Evolutionary conservation across 2,113 vertebrate species (phyloP), one percentile per base, ranked within the genome.

Genomic region (Psophia crepitans): DNA sequence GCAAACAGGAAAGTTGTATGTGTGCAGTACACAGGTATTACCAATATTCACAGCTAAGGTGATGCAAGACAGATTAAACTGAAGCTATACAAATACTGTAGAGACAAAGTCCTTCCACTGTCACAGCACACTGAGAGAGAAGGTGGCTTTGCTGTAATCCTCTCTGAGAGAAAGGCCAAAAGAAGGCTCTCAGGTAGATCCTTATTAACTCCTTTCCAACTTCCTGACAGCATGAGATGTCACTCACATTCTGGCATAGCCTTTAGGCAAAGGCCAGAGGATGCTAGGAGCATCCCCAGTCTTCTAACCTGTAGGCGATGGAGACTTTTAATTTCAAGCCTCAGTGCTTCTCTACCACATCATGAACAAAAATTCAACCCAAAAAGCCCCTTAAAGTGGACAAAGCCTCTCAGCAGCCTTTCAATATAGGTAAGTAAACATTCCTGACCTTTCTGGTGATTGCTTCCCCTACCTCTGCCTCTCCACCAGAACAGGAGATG

Each of bases 361-460:
- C 61, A 44, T 7, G 43, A 94, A 81, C 33, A 48, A 81, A 95
- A 80, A 54, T 44, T 65, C 65, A 48, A 74, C 43, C 79, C 70
- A 68, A 61, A 65, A 84, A 75, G 49, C 22, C 63, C 48, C 84
- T 49, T 51, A 49, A 65, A 92, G 48, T 33, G 84, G 69, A 75
- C 76, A 84, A 87, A 92, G 61, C 73, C 33, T 73, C 89, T 84
- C 80, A 68, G 78, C 63, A 84, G 73, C 13, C 1, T 41, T 97
- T 89, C 93, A 96, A 60, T 94, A 95, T 48, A 33, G 58, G 84
- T 80, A 91, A 93, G 92, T 91, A 97, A 97, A 97, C 82, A 96
- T 69, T 94, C 91, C 76, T 96, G 97, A 97, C 94, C 95, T 96
- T 97, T 96, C 93, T 91, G 83, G 69, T 89, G 93, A 95, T 96